These are phyloP conservation scores for Kryptolebias marmoratus DNA, from an alignment of 2,113 vertebrate species.

Conservation along the genomic window DNA sequence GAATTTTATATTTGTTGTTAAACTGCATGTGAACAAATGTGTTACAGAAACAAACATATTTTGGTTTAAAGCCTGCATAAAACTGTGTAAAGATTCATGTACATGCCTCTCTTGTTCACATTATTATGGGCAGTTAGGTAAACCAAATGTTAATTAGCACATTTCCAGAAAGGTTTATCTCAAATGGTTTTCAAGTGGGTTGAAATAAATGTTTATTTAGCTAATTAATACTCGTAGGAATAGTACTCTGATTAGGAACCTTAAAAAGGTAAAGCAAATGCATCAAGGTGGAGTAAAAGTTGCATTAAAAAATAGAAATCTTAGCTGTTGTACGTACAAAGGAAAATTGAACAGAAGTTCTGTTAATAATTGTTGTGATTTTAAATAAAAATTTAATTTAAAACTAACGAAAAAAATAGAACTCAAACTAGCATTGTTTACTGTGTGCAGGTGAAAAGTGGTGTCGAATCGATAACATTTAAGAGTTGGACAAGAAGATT, in stretches of 20 bases:
- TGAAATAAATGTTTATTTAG: not conserved
- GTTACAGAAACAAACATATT: not conserved
- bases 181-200: not conserved
- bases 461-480: not conserved
- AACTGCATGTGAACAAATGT: not conserved
- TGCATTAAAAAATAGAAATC: too few species aligned
- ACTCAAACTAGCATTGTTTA: not conserved
- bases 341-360: not conserved
- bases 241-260: not conserved
- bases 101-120: too few species aligned
- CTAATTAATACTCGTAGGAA: not conserved
- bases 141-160: not conserved
- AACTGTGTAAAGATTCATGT: too few species aligned
- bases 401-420: not conserved
- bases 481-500: not conserved
- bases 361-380: too few species aligned
- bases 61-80: not conserved
- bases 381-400: not conserved
- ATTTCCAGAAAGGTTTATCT: not conserved
- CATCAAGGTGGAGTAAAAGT: not conserved
- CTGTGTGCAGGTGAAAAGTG: conserved; percentile 1
- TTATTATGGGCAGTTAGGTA: not conserved
- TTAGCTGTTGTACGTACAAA: not conserved
- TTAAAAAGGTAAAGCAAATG: not conserved
- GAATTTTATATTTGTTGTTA: not conserved